Evolutionary conservation across 2,797 vertebrate species (phyloP).

Genomic region (Mustela erminea): DNA sequence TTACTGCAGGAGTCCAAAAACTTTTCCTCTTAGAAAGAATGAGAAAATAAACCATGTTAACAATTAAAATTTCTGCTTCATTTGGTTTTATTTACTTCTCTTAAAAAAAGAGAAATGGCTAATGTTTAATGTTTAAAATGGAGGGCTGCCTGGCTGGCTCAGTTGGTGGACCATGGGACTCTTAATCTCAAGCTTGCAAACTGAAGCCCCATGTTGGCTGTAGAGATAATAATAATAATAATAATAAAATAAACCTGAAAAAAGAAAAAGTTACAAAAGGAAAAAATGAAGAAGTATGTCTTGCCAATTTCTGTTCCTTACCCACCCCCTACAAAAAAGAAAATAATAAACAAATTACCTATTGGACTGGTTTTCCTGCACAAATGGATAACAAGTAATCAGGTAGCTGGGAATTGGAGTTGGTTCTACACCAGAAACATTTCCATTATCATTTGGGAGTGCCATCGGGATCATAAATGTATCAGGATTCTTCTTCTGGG

Average conservation of each 20-base stretch:
- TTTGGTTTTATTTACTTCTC: conserved; percentile 31
- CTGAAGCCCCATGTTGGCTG: neutral
- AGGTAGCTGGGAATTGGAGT: conserved; percentile 98
- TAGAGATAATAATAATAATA: neutral
- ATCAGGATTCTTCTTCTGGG: conserved; percentile 97
- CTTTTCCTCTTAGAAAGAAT: conserved; percentile 47
- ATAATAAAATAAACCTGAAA: neutral
- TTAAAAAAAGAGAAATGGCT: neutral
- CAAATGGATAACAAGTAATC: conserved; percentile 99
- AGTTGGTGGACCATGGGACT: neutral
- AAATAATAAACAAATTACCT: conserved; percentile 89
- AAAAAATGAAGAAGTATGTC: neutral
- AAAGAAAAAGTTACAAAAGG: conserved; percentile 36
- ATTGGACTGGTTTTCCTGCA: conserved; percentile 98
- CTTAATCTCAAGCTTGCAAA: neutral
- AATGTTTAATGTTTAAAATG: conserved; percentile 38
- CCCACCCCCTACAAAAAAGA: neutral
- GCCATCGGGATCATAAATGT: conserved; percentile 95
- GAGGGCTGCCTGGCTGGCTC: neutral
- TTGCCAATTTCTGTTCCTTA: neutral
- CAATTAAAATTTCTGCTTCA: conserved; percentile 31
- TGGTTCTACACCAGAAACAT: conserved; percentile 92
- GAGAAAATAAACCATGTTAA: conserved; percentile 38
- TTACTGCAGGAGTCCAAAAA: neutral
- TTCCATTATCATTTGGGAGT: conserved; percentile 90